Percentiles rank a stretch among this genome's conserved stretches.
These are phyloP conservation scores for Columbina picui DNA, from an alignment of 2,113 vertebrate genomes.

Conservation along the genomic window DNA sequence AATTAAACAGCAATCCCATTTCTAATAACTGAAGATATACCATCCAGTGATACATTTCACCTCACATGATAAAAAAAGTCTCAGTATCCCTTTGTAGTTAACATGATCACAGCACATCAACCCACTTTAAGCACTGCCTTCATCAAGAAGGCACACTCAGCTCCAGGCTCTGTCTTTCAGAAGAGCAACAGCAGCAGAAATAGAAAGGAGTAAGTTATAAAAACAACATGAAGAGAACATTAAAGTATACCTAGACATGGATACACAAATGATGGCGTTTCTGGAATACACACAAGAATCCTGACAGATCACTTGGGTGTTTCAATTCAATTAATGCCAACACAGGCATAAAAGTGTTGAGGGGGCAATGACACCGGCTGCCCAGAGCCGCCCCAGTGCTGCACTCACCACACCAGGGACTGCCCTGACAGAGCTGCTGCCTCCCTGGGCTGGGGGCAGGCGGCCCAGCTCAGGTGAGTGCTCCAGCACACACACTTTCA, in stretches of 20 bases:
- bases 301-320: fast-evolving
- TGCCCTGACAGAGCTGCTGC: fast-evolving
- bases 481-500: fast-evolving
- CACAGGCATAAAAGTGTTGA: too few relatives aligned
- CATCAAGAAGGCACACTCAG: fast-evolving
- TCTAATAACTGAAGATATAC: not conserved
- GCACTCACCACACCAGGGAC: fast-evolving
- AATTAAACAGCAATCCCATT: not conserved
- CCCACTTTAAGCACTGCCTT: fast-evolving
- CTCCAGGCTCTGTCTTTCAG: fast-evolving
- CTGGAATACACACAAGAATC: not conserved
- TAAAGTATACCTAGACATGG: fast-evolving
- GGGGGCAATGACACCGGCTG: fast-evolving
- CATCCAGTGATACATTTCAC: not conserved
- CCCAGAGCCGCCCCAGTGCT: fast-evolving
- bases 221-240: not conserved
- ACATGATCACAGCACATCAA: fast-evolving
- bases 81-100: fast-evolving
- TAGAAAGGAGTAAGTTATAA: not conserved
- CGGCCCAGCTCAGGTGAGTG: fast-evolving
- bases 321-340: not conserved
- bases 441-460: fast-evolving
- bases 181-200: not conserved
- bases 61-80: fast-evolving
- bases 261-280: fast-evolving